Evolutionary conservation across 2,888 invertebrate genomes (phyloP), one percentile per base, ranked within the genome.

Genomic region (Euplexia lucipara): DNA sequence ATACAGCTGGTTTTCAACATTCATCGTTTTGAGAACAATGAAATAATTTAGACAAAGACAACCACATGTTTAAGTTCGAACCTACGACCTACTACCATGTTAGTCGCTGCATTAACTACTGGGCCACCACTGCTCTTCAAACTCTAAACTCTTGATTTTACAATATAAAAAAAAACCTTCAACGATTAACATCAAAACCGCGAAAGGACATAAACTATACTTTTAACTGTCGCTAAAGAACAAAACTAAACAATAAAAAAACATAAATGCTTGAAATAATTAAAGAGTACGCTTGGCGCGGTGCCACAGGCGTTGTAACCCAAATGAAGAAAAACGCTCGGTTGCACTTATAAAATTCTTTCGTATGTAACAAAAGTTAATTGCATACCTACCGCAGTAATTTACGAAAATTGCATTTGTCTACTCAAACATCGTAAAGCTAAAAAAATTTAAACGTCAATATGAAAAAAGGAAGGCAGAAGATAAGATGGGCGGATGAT

Each of bases 251-350:
- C 18, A 52, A 45, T 53, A 53, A 62, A 72, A 58, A 58, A 45
- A 18, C 18, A 48, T 59, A 52, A 64, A 56, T 48, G 35, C 20
- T 53, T 32, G 64, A 65, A 75, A 60, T 75, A 70, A 73, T 75
- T 75, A 70, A 70, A 39, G 49, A 75, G 61, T 66, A 58, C 35
- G 16, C 18, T 56, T 74, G 74, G 74, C 75, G 0, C 8, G 0
- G 4, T 9, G 70, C 74, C 74, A 66, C 74, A 66, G 51, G 7
- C 35, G 12, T n/a, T 57, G 70, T 70, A 39, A 58, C 70, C 52
- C 18, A 51, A 66, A 61, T 75, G 52, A 53, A 53, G 57, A 70
- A 67, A 70, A 73, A 70, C 60, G 60, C 54, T 48, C 39, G 45
- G 14, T 51, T 70, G 61, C 54, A 75, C 44, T 54, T 66, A 52